These are phyloP conservation scores for Cinclus cinclus DNA, from an alignment of 2,113 vertebrate species.

Conservation along the genomic window DNA sequence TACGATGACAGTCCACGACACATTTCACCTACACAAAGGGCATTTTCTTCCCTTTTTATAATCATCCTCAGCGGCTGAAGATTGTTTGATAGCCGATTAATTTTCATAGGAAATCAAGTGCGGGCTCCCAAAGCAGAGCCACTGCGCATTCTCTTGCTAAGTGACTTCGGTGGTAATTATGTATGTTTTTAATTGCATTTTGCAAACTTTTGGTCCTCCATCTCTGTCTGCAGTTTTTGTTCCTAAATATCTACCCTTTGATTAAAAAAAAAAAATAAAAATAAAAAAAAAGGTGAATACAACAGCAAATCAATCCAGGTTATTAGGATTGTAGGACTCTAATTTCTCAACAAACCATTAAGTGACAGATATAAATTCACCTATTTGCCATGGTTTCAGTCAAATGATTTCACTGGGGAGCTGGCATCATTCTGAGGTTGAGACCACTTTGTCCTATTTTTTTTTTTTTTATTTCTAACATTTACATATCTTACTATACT, in stretches of 20 bases:
- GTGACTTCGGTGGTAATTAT: constrained; percentile 92
- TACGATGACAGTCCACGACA: constrained; percentile 99
- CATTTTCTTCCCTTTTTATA: constrained; percentile 98
- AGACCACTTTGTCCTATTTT: constrained; percentile 84
- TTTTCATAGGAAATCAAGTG: constrained; percentile 99
- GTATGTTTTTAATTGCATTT: constrained; percentile 94
- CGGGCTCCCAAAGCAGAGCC: constrained; percentile 86
- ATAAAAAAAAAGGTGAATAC: not conserved
- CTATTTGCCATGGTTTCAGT: constrained; percentile 92
- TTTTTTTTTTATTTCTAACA: constrained; percentile 72
- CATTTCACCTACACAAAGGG: constrained; percentile 99
- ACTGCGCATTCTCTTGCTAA: constrained; percentile 81
- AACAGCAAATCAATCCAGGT: constrained; percentile 86
- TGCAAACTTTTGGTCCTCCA: constrained; percentile 76
- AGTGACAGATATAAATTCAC: constrained; percentile 94
- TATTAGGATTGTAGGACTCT: constrained; percentile 79
- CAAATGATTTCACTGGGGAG: constrained; percentile 91
- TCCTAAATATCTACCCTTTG: constrained; percentile 71
- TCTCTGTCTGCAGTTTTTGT: constrained; percentile 78
- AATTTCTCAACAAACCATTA: constrained; percentile 95
- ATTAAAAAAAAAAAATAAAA: constrained; percentile 45
- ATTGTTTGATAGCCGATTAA: constrained; percentile 99
- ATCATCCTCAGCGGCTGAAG: constrained; percentile 98
- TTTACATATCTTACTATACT: not conserved
- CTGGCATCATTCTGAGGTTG: constrained; percentile 81